Evolutionary conservation across 2,113 vertebrate genomes (phyloP).

Genomic region (Pan troglodytes): NHGRI_mPanTro3-v2.1_pri NC_072407.2:8193501-8194000

Average conservation of each 20-base stretch:
- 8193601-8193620: not conserved
- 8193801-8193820: not conserved
- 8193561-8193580: not conserved
- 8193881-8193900: not conserved
- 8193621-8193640: conserved; percentile 22
- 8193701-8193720: not conserved
- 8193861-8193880: not conserved
- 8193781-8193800: not conserved
- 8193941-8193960: not conserved
- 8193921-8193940: not conserved
- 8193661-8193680: not conserved
- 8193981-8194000: not conserved
- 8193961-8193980: not conserved
- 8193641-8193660: not conserved
- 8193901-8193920: not conserved
- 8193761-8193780: not conserved
- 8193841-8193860: not conserved
- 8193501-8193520: not conserved
- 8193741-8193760: not conserved
- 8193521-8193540: not conserved
- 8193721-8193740: not conserved
- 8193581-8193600: not conserved
- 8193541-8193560: not conserved
- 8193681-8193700: not conserved
- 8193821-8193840: not conserved